Evolutionary conservation across 2,113 vertebrate genomes (phyloP).

Genomic region (Mus pahari): DNA sequence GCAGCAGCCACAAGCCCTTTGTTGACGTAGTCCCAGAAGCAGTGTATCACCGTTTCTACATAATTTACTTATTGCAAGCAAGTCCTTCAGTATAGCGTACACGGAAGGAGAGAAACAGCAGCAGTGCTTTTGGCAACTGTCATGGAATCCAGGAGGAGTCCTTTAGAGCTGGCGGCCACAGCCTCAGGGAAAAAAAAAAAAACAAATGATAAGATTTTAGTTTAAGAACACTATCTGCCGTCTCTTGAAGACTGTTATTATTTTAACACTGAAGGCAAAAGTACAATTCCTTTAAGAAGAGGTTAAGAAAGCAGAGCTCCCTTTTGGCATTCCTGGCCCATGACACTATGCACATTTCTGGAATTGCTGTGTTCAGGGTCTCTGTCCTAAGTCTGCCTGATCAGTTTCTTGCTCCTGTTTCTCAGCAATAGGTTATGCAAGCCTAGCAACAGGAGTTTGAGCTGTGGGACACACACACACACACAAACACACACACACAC

Average conservation of each 20-base stretch:
- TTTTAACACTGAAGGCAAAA: conserved; percentile 29
- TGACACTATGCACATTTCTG: background rate
- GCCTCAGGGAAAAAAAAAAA: background rate
- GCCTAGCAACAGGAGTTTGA: background rate
- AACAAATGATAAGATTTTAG: background rate
- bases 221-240: background rate
- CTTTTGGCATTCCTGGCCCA: background rate
- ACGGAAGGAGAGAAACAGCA: background rate
- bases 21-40: background rate
- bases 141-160: background rate
- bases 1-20: background rate
- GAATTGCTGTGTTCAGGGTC: background rate
- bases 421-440: background rate
- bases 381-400: background rate
- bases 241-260: conserved; percentile 24
- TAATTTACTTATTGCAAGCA: conserved; percentile 21
- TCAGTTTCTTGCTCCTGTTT: background rate
- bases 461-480: too few relatives aligned
- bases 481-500: too few relatives aligned
- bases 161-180: background rate
- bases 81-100: background rate
- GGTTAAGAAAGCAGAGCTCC: background rate
- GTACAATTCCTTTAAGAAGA: background rate
- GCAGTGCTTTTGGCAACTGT: background rate
- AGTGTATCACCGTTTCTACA: background rate